phyloP scores from a whole-genome alignment of 2,888 invertebrate genomes.

The Torymus auratus region DNA sequence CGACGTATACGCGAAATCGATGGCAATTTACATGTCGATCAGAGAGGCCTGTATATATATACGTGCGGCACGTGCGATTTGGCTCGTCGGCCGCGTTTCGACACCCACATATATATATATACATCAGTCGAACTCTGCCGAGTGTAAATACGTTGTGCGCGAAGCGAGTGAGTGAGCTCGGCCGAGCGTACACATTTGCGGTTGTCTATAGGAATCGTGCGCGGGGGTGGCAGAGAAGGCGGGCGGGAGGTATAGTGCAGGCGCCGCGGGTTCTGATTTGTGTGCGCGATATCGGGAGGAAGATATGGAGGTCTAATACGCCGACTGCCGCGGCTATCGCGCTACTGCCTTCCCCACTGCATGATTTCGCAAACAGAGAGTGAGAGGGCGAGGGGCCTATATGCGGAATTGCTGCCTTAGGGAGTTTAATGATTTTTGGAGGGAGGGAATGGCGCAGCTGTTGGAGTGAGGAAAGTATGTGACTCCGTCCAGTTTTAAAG shows the following conservation, averaged over 20 bases:
- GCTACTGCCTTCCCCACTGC: not conserved
- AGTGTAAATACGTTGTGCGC: constrained; percentile 1
- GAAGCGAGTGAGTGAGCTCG: not conserved
- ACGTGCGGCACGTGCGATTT: not conserved
- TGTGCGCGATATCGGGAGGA: constrained; percentile 15
- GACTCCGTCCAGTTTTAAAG: too few relatives aligned
- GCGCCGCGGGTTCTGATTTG: not conserved
- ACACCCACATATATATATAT: not conserved
- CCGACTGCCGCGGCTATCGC: not conserved
- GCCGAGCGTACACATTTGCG: not conserved
- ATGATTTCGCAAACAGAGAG: not conserved
- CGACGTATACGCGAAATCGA: constrained; percentile 6
- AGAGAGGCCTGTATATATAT: not conserved
- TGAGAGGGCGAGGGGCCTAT: not conserved
- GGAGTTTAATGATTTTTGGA: too few relatives aligned
- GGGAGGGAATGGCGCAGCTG: too few relatives aligned
- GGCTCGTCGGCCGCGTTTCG: not conserved
- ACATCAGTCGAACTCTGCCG: not conserved
- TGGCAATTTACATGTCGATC: constrained; percentile 37
- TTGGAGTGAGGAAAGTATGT: too few relatives aligned
- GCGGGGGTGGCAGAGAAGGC: too few relatives aligned
- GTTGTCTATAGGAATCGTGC: constrained; percentile 13
- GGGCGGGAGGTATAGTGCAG: too few relatives aligned
- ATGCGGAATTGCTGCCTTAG: too few relatives aligned
- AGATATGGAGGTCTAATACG: constrained; percentile 13